Evolutionary conservation across 2,888 invertebrate genomes (phyloP), one percentile per base, ranked within the genome.

Genomic region (Nasonovia ribisnigri): DNA sequence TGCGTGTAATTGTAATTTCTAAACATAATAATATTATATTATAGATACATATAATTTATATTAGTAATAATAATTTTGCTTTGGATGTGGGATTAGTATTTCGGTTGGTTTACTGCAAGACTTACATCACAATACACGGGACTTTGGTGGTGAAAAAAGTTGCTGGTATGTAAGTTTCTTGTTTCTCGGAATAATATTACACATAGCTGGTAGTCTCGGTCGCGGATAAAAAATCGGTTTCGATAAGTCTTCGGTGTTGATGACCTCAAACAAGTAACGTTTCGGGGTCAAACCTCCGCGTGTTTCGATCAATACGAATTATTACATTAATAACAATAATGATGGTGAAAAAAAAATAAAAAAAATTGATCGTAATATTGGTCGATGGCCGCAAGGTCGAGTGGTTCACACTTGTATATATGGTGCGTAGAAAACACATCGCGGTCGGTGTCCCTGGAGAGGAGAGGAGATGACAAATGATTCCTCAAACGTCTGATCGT

Each of bases 301-400:
- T 42, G 93, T 86, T 93, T 60, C 93, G 93, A 93, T 93, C 93
- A 93, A 93, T 93, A 90, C 93, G 93, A 90, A 93, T 93, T 93
- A 93, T 93, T 87, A 93, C 93, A 93, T 93, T 93, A 93, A 93
- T 93, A 93, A 93, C 90, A 93, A 90, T 93, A 86, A 93, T 93
- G 92, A 93, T 93, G 89, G 89, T 93, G 46, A 84, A 90, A 93
- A 84, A 88, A 89, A 84, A 92, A 84, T 48, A 57, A 77, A 88
- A 92, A 93, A 93, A 90, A 93, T 93, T 67, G 93, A 93, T 93
- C 93, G 90, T 93, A 93, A 93, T 93, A 93, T 93, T 87, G 93
- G 93, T 93, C 93, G 89, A 90, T 84, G 90, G 93, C 93, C 90
- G 93, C 93, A 93, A 93, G 93, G 93, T 93, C 93, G 93, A 90